A percentile compares a stretch with the other conserved stretches of the same genome.
Evolutionary conservation across 2,888 invertebrate genomes (phyloP).

Genomic region (Drosophila flavopinicola): DNA sequence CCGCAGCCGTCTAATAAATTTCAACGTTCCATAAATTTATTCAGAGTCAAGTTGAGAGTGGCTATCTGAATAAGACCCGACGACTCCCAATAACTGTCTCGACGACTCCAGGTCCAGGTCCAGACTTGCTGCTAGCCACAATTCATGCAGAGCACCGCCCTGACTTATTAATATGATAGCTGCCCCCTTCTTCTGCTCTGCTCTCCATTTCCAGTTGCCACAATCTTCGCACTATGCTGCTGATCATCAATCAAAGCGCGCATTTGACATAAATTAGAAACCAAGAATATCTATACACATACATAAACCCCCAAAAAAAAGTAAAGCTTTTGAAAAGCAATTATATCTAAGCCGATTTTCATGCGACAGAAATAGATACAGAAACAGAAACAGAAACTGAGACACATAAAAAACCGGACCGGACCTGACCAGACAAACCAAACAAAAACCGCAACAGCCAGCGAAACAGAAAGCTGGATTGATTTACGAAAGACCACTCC

Average conservation of each 20-base stretch:
- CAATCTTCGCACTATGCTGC: conserved; percentile 7
- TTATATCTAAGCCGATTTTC: conserved; percentile 61
- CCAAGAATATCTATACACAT: conserved; percentile 63
- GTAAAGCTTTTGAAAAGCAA: conserved; percentile 29
- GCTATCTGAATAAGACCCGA: conserved; percentile 10
- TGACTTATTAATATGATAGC: conserved; percentile 65
- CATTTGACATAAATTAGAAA: conserved; percentile 80
- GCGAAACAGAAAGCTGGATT: conserved; percentile 50
- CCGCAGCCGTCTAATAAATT: conserved; percentile 70
- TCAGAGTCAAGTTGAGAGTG: conserved; percentile 71
- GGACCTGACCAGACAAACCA: too few relatives aligned
- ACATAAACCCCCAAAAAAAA: conserved; percentile 7
- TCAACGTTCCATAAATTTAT: conserved; percentile 74
- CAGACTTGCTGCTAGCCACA: conserved; percentile 19
- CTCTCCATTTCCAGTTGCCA: conserved; percentile 10
- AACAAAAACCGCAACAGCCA: conserved; percentile 9
- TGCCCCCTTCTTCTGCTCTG: conserved; percentile 8
- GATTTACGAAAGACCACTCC: conserved; percentile 40
- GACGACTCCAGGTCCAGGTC: conserved; percentile 7
- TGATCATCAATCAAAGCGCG: conserved; percentile 76
- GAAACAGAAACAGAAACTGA: conserved; percentile 23
- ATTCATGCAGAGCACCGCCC: conserved; percentile 63
- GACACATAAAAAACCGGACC: conserved; percentile 36
- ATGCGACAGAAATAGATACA: conserved; percentile 34
- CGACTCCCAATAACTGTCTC: neutral